Percentiles rank a stretch among this genome's conserved stretches.
phyloP scores from a whole-genome alignment of 2,797 vertebrate species.

The Florisuga fusca region DNA sequence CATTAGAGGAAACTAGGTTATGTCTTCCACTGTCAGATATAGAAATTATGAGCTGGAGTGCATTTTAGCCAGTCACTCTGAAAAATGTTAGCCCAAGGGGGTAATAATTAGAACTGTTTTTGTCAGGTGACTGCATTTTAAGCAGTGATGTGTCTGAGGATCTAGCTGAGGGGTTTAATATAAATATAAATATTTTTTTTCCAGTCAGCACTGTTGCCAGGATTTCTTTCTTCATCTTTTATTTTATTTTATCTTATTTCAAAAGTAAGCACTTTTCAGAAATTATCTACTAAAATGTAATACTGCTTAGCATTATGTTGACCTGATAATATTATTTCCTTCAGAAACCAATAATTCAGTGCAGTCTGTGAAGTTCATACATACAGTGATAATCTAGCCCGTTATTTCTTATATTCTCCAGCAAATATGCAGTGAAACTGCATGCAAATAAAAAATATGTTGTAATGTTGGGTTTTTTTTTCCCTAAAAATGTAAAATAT shows the following conservation, averaged over 20 bases:
- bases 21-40: conserved; percentile 85
- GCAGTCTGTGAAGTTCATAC: conserved; percentile 52
- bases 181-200: conserved; percentile 88
- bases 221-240: conserved; percentile 74
- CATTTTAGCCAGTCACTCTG: conserved; percentile 83
- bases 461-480: not conserved
- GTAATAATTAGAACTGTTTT: conserved; percentile 83
- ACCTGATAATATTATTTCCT: conserved; percentile 70
- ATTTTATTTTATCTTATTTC: conserved; percentile 77
- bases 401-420: conserved; percentile 41
- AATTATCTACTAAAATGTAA: conserved; percentile 90
- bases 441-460: not conserved
- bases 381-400: conserved; percentile 52
- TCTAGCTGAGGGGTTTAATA: conserved; percentile 90
- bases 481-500: not conserved
- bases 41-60: conserved; percentile 85
- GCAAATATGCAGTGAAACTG: not conserved
- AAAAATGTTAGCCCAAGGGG: conserved; percentile 83
- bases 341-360: conserved; percentile 65
- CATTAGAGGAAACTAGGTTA: conserved; percentile 86
- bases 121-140: conserved; percentile 84
- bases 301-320: conserved; percentile 65
- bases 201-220: conserved; percentile 84
- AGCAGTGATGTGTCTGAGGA: conserved; percentile 87
- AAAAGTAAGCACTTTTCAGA: conserved; percentile 90